Base-by-base conservation (phyloP, 2,888 invertebrate species). In the Orchestes rusci region DNA sequence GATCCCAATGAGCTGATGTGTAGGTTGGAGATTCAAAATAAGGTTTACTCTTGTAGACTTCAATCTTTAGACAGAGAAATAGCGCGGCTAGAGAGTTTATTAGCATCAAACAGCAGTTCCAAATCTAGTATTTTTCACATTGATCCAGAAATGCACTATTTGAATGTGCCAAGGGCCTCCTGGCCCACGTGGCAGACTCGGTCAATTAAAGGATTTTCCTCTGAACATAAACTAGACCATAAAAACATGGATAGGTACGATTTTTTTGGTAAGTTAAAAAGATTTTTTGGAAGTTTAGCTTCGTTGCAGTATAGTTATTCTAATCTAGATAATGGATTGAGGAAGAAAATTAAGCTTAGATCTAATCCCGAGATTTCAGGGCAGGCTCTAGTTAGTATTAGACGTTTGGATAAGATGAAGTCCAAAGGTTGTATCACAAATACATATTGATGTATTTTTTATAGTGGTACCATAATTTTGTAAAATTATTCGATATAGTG, bases 1-100 rank as follows among this genome's bases (percentile, higher is more conserved):
- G 92, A 93, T 60, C 79, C 78, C 36, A 75, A 81, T 55, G 93
- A 93, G 60, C 68, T 87, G 12, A 82, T 85, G 59, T 89, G 88
- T 65, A 74, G 93, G 45, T 86, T 91, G 34, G 90, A 93, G 67
- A 87, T 93, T 39, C 92, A 92, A 68, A 93, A 93, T 68, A 79
- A 84, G 55, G 92, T 91, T 3, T 92, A 90, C 64, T 82, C 82
- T 61, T 75, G 84, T 53, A 89, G 92, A 65, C 79, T 93, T 53
- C 80, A 82, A 5, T 80, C 82, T 12, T 65, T 89, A 35, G 88
- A 90, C 63, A 76, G 78, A 36, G 88, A 90, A 67, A 84, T 89
- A 37, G 76, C 77, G 5, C 76, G 82, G 44, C 67, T 90, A 54
- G 87, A 89, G 60, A 69, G 80, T 41, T 62, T 87, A 52, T 70